phyloP scores from a whole-genome alignment of 1,140 invertebrate species.

The Ceratina australensis region DNA sequence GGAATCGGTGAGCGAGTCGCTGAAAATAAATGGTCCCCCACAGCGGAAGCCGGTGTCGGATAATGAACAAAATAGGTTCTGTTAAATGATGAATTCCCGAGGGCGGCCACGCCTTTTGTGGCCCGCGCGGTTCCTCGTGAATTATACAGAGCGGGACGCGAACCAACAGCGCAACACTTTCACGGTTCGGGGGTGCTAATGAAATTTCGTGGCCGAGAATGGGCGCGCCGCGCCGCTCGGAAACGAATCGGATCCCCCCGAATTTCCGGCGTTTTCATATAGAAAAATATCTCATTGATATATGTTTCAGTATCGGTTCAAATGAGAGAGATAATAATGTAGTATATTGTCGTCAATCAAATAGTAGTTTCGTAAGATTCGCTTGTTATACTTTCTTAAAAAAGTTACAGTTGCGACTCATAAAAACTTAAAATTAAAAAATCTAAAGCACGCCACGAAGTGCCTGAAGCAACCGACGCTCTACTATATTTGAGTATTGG shows the following conservation, averaged over 20 bases:
- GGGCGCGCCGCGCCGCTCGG: neutral
- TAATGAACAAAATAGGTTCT: slow-evolving; percentile 26
- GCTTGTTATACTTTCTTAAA: no score
- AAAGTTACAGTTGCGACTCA: no score
- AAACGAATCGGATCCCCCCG: neutral
- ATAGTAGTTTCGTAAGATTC: no score
- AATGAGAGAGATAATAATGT: neutral
- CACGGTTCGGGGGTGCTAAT: neutral
- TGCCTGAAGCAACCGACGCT: no score
- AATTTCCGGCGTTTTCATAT: neutral
- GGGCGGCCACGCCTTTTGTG: slow-evolving; percentile 1
- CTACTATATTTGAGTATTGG: no score
- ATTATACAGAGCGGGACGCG: neutral
- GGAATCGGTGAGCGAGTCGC: neutral
- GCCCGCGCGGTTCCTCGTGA: neutral
- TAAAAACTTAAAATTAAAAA: no score
- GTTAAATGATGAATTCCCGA: slow-evolving; percentile 20
- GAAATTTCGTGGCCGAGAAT: slow-evolving; percentile 4
- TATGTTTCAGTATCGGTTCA: neutral
- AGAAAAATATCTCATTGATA: neutral
- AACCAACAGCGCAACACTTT: slow-evolving; percentile 10
- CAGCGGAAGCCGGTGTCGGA: slow-evolving; percentile 2
- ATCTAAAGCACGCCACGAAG: no score
- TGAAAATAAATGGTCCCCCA: neutral
- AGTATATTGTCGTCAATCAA: no score